These are phyloP conservation scores for Phrynosoma platyrhinos DNA, from an alignment of 2,113 vertebrate genomes.

Conservation along the genomic window DNA sequence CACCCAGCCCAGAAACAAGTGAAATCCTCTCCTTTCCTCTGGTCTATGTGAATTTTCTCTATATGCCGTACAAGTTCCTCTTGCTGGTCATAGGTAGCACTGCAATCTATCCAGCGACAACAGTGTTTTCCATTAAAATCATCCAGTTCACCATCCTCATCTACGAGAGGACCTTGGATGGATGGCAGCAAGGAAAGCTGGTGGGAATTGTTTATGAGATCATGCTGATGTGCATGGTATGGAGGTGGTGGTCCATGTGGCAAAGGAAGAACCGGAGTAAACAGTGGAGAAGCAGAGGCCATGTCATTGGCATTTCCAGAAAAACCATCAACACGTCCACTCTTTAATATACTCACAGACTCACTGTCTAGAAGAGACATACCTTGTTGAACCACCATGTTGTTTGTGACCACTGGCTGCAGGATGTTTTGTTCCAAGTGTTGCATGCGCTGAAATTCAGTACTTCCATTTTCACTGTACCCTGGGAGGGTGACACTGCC, in stretches of 20 bases:
- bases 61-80: slow-evolving; percentile 95
- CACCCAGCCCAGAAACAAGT: slow-evolving; percentile 94
- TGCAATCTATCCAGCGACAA: slow-evolving; percentile 91
- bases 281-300: slow-evolving; percentile 62
- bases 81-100: slow-evolving; percentile 86
- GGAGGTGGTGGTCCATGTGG: slow-evolving; percentile 86
- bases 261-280: slow-evolving; percentile 78
- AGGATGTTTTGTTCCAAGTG: slow-evolving; percentile 82
- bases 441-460: slow-evolving; percentile 81
- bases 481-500: slow-evolving; percentile 60
- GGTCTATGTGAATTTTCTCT: slow-evolving; percentile 93
- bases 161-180: slow-evolving; percentile 72
- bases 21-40: slow-evolving; percentile 94
- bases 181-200: slow-evolving; percentile 59
- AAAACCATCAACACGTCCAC: slow-evolving; percentile 70
- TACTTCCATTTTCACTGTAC: slow-evolving; percentile 48
- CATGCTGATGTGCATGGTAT: slow-evolving; percentile 83
- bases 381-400: slow-evolving; percentile 88
- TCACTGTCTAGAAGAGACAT: slow-evolving; percentile 63
- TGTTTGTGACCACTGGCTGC: slow-evolving; percentile 78
- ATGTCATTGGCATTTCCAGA: slow-evolving; percentile 56
- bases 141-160: slow-evolving; percentile 85
- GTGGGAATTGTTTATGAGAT: slow-evolving; percentile 65
- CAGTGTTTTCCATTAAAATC: slow-evolving; percentile 79
- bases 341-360: slow-evolving; percentile 63